Conservation (phyloP, 1,140 invertebrate species). For the Chlorops oryzae region DNA sequence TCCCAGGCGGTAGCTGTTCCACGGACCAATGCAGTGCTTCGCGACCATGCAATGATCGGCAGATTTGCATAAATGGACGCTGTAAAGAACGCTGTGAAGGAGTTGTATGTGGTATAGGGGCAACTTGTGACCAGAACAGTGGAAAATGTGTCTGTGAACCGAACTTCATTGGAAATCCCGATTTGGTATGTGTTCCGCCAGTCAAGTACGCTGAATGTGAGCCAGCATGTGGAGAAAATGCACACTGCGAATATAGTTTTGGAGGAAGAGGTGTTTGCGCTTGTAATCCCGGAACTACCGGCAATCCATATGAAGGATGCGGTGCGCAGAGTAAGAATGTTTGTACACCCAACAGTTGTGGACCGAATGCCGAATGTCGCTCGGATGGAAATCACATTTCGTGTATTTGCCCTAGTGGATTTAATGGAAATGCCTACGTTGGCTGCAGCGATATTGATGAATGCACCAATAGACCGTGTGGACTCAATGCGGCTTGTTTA, state of each 20-base stretch:
- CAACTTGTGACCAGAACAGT: constrained; percentile 68
- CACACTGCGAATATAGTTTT: constrained; percentile 78
- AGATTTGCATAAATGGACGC: constrained; percentile 74
- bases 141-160: constrained; percentile 82
- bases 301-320: constrained; percentile 83
- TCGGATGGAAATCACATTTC: constrained; percentile 66
- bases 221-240: constrained; percentile 73
- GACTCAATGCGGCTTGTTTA: constrained; percentile 77
- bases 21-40: constrained; percentile 72
- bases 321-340: constrained; percentile 61
- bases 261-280: constrained; percentile 69
- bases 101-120: constrained; percentile 73
- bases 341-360: constrained; percentile 70
- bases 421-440: constrained; percentile 79
- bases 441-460: constrained; percentile 81
- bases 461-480: constrained; percentile 74
- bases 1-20: constrained; percentile 76
- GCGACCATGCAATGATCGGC: constrained; percentile 68
- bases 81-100: constrained; percentile 81
- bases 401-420: constrained; percentile 75
- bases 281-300: constrained; percentile 74
- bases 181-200: constrained; percentile 83
- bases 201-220: constrained; percentile 69
- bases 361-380: constrained; percentile 69
- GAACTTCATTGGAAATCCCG: constrained; percentile 82